A percentile compares a stretch with the other conserved stretches of the same genome.
phyloP scores from a whole-genome alignment of 2,113 vertebrate species.

The Anas platyrhynchos region DNA sequence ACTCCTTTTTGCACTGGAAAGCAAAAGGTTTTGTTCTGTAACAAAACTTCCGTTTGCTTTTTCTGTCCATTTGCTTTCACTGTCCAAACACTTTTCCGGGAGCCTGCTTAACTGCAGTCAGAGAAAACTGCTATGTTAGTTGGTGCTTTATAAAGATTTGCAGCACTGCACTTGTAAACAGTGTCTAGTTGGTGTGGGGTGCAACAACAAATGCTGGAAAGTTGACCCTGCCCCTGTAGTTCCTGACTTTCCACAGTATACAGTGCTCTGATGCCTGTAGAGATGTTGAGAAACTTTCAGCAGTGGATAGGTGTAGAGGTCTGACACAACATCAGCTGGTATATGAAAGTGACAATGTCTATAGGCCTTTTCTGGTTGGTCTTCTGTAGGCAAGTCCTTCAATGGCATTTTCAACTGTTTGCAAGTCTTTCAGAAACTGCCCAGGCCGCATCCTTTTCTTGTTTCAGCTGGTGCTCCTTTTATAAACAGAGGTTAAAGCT shows the following conservation, averaged over 20 bases:
- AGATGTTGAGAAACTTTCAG: neutral
- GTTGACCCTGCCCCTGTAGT: too few relatives aligned
- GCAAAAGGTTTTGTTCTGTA: neutral
- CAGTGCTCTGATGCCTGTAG: neutral
- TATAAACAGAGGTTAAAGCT: neutral
- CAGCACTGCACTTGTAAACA: neutral
- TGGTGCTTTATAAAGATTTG: neutral
- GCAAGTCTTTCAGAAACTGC: neutral
- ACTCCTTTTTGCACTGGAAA: neutral
- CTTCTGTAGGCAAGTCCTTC: neutral
- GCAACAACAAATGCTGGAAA: neutral
- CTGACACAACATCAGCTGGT: neutral
- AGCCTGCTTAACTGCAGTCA: neutral
- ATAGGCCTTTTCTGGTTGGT: neutral
- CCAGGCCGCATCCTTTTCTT: too few relatives aligned
- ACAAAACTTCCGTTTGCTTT: neutral
- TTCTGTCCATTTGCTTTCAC: neutral
- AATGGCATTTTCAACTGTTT: neutral
- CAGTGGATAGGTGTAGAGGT: neutral
- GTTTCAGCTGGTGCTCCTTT: neutral
- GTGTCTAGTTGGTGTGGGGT: neutral
- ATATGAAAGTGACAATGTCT: neutral
- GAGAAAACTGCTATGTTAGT: neutral
- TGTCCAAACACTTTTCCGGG: neutral
- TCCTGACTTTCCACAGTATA: neutral